phyloP scores from a whole-genome alignment of 2,888 invertebrate species.

The Pollenia angustigena region DNA sequence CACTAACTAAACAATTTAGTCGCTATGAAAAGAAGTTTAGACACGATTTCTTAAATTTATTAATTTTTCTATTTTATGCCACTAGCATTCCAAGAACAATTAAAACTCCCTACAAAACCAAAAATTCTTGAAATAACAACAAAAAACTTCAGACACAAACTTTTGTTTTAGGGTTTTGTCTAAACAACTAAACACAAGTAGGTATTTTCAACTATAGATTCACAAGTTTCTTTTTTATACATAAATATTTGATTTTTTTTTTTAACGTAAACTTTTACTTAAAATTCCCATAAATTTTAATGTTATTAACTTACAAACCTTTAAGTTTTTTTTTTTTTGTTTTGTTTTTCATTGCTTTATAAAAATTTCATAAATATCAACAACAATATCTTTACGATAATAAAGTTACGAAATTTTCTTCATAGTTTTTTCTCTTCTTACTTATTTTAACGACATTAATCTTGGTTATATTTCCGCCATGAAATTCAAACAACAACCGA shows the following conservation, averaged over 20 bases:
- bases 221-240: background rate
- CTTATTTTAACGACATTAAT: slow-evolving; percentile 73
- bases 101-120: background rate
- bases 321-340: slow-evolving; percentile 42
- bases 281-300: slow-evolving; percentile 72
- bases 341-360: background rate
- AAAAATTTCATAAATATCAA: slow-evolving; percentile 70
- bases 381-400: slow-evolving; percentile 72
- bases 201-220: background rate
- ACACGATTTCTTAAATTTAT: too few relatives aligned
- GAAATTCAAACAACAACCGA: slow-evolving; percentile 69
- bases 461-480: slow-evolving; percentile 73
- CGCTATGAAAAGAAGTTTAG: too few relatives aligned
- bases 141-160: background rate
- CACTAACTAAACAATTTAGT: too few relatives aligned
- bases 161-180: background rate
- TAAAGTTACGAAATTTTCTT: slow-evolving; percentile 74
- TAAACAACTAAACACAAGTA: background rate
- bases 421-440: slow-evolving; percentile 39
- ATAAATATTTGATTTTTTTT: background rate
- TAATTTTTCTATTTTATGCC: too few relatives aligned
- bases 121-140: background rate
- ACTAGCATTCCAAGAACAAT: background rate
- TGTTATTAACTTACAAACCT: slow-evolving; percentile 71
- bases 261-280: slow-evolving; percentile 58